Base-by-base conservation (phyloP, 2,797 vertebrate species). In the Chelon labrosus region DNA sequence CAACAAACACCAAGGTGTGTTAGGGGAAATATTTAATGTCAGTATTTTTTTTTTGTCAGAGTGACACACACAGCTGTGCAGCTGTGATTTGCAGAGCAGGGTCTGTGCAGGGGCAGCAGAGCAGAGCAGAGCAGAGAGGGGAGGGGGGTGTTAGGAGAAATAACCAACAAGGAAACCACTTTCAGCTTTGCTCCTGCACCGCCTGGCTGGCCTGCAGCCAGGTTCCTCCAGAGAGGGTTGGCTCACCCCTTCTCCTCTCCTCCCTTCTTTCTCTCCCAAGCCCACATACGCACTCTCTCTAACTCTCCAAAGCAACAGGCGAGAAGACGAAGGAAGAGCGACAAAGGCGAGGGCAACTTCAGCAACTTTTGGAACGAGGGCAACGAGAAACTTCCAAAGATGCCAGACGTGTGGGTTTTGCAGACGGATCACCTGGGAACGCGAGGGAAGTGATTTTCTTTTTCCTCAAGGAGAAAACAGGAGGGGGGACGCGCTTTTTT, bases 111-210 rank as follows among this genome's bases (percentile, higher is more conserved):
- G 71, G 76, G 63, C 39, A 57, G 73, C 0, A 58, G 74, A 22
- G 60, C 19, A 53, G 39, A 57, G 73, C 0, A 58, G 74, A 22
- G 60, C 19, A 53, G 39, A 74, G 65, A 8, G 60, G 75, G 35
- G 16, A n/a, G 61, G 65, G 76, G 60, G 79, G 74, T 77, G 80
- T 70, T 44, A 53, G 82, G 80, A 86, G 87, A 65, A 86, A 83
- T 71, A 86, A 88, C 85, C 88, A 88, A 92, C 91, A 93, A 92
- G 91, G 85, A 91, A 89, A 90, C 70, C 89, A 87, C 92, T 91
- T 80, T 90, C 56, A 87, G 89, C 84, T 83, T 74, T 77, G 88
- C 92, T 92, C 82, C 89, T 91, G 86, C 87, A 69, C 91, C 87
- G 88, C 87, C 90, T 80, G 93, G 88, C 86, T 92, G 93, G 94